phyloP scores from a whole-genome alignment of 2,888 invertebrate species.

The Candidula unifasciata region DNA sequence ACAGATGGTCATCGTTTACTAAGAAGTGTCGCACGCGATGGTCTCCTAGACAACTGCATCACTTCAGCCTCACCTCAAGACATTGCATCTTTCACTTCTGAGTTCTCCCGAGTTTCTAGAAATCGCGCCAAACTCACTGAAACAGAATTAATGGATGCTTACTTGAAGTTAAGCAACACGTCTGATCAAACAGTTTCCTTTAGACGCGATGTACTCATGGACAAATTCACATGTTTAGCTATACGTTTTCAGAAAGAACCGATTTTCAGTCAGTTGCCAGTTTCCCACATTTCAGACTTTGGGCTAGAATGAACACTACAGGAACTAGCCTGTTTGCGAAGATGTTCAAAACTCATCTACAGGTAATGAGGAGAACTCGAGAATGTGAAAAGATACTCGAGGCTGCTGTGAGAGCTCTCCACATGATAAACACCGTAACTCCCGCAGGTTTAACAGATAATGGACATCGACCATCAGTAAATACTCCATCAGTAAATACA shows the following conservation, averaged over 20 bases:
- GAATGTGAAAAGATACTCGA: slow-evolving; percentile 5
- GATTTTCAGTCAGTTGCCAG: background rate
- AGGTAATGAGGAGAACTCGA: background rate
- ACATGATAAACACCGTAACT: background rate
- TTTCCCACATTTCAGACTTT: slow-evolving; percentile 9
- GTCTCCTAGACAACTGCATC: slow-evolving; percentile 63
- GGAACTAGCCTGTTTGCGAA: background rate
- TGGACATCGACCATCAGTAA: background rate
- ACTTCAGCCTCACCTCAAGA: slow-evolving; percentile 56
- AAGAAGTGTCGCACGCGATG: slow-evolving; percentile 63
- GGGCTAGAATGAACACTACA: background rate
- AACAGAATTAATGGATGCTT: slow-evolving; percentile 33
- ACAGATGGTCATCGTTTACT: slow-evolving; percentile 63
- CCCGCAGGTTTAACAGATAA: background rate
- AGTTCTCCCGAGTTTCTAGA: slow-evolving; percentile 50
- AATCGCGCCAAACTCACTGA: background rate
- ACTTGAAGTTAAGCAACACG: background rate
- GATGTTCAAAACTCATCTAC: slow-evolving; percentile 3
- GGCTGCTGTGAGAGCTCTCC: background rate
- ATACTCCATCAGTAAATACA: background rate
- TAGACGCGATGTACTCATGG: background rate
- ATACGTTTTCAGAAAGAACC: background rate
- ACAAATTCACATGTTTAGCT: background rate
- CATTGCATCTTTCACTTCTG: slow-evolving; percentile 59
- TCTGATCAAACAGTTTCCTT: background rate